Evolutionary conservation across 2,113 vertebrate genomes (phyloP).

Genomic region (Numenius arquata): DNA sequence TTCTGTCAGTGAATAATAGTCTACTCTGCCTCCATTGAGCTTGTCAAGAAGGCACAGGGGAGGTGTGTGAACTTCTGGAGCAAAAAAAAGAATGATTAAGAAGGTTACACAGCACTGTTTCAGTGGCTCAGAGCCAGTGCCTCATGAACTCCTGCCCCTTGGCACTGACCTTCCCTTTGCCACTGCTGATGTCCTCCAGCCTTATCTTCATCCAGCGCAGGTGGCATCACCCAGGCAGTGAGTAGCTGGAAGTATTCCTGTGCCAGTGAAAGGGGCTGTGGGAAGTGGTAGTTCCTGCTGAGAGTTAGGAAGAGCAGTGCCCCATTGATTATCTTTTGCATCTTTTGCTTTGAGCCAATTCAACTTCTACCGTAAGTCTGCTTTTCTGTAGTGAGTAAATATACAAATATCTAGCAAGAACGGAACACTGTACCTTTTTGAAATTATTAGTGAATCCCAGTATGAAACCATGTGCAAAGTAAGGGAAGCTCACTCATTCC

Average conservation of each 20-base stretch:
- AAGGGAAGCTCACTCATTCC: background rate
- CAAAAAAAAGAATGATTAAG: background rate
- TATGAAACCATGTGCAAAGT: background rate
- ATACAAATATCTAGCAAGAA: background rate
- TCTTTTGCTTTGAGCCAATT: background rate
- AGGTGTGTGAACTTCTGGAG: background rate
- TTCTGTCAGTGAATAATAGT: background rate
- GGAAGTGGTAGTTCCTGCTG: background rate
- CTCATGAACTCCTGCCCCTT: background rate
- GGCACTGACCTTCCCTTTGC: background rate
- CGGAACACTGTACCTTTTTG: background rate
- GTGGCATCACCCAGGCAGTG: background rate
- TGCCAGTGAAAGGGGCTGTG: background rate
- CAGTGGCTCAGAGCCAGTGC: background rate
- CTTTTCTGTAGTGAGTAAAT: background rate
- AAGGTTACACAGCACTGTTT: background rate
- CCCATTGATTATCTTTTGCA: background rate
- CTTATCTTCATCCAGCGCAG: background rate
- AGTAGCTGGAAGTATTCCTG: background rate
- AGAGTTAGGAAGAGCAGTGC: background rate
- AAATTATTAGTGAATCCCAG: background rate
- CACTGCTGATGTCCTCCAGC: background rate
- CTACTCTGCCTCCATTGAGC: background rate
- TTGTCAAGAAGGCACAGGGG: background rate
- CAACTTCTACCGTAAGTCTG: background rate